Evolutionary conservation across 2,888 invertebrate genomes (phyloP), one percentile per base, ranked within the genome.

Genomic region (Hypercompe scribonia): DNA sequence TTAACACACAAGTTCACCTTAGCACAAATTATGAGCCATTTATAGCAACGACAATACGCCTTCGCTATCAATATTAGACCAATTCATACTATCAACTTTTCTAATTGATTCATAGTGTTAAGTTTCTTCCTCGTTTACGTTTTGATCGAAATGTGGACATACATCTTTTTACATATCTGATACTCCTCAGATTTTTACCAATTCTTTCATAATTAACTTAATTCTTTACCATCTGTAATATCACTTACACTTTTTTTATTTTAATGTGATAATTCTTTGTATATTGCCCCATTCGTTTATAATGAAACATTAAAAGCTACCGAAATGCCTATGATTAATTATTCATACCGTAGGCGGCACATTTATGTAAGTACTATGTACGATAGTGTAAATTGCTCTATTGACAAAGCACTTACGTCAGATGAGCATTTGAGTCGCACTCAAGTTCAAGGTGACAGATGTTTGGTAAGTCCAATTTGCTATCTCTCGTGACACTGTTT

Each of bases 401-500:
- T 92, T 93, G 90, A 91, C 91, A 89, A 86, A 89, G 81, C 87
- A 91, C 91, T 94, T 94, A 91, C 94, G 94, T 95, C 93, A 94
- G 84, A 86, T 78, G 42, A 72, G 74, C 81, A 88, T 87, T 84
- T 81, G 84, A 90, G 89, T 86, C 87, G 86, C 83, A 86, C 84
- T 88, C 88, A 94, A 94, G 95, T 95, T 95, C 94, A 95, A 95
- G 95, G 94, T 78, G 87, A 87, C 78, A 81, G 75, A 69, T 73
- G 77, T 79, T 80, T 82, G 80, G 84, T 80, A 84, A 88, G 84
- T 84, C 83, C 84, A 84, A 81, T 72, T 79, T 78, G 58, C 73
- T 79, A 76, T 84, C 78, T 74, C 69, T 71, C 63, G 65, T 46
- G 24, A 73, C 74, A 39, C 77, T 76, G 50, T 73, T 64, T 77